phyloP scores from a whole-genome alignment of 2,797 vertebrate species.

The Melanotaenia nigrans region DNA sequence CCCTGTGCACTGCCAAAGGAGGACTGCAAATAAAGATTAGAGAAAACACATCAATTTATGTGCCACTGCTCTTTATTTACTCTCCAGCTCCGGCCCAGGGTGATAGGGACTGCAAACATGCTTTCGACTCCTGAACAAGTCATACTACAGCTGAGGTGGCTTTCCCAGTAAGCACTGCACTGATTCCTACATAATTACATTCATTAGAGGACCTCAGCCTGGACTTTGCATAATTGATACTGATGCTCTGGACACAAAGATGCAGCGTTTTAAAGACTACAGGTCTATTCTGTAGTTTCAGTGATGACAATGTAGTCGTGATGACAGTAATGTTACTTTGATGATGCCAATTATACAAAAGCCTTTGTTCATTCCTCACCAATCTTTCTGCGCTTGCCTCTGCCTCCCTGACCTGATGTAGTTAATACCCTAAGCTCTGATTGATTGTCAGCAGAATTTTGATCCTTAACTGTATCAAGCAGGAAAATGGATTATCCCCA shows the following conservation, averaged over 20 bases:
- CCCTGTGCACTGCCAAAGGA: slow-evolving; percentile 45
- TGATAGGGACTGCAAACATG: slow-evolving; percentile 45
- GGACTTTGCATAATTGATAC: slow-evolving; percentile 45
- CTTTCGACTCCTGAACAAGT: slow-evolving; percentile 5
- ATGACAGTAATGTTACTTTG: slow-evolving; percentile 69
- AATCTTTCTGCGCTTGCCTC: slow-evolving; percentile 11
- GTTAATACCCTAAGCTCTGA: slow-evolving; percentile 11
- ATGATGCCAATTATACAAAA: slow-evolving; percentile 64
- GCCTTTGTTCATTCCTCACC: slow-evolving; percentile 33
- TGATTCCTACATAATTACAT: slow-evolving; percentile 56
- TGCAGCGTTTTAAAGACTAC: slow-evolving; percentile 36
- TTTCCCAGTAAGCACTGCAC: slow-evolving; percentile 22
- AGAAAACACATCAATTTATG: slow-evolving; percentile 72
- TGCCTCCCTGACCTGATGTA: slow-evolving; percentile 25
- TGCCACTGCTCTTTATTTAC: slow-evolving; percentile 70
- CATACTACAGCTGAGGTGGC: not conserved
- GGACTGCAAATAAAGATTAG: slow-evolving; percentile 77
- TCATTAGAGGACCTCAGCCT: slow-evolving; percentile 53
- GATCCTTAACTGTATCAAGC: slow-evolving; percentile 14
- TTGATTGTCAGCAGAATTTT: slow-evolving; percentile 27
- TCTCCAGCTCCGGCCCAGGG: slow-evolving; percentile 20
- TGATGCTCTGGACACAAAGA: slow-evolving; percentile 57
- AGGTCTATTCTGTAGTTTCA: slow-evolving; percentile 19
- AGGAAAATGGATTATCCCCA: slow-evolving; percentile 12
- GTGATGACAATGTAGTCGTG: slow-evolving; percentile 49